Percentiles rank a stretch among this genome's conserved stretches.
phyloP scores from a whole-genome alignment of 2,113 vertebrate species.

The Callocephalon fimbriatum region DNA sequence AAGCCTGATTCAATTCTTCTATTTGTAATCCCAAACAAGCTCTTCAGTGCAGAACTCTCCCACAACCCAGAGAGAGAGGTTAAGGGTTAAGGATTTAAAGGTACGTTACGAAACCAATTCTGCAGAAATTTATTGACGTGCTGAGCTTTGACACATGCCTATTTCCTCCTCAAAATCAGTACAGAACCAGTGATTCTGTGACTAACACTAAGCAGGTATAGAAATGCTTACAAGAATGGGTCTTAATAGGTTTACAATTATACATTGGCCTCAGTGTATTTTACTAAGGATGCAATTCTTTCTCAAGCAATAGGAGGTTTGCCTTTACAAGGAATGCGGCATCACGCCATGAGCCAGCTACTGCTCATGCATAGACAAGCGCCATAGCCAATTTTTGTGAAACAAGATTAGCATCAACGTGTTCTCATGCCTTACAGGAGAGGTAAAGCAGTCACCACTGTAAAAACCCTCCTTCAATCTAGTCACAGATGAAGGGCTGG shows the following conservation, averaged over 20 bases:
- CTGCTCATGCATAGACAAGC: conserved; percentile 38
- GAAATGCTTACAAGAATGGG: not conserved
- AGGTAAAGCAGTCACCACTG: not conserved
- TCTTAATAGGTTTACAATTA: not conserved
- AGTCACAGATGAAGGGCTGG: not conserved
- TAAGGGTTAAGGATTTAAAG: not conserved
- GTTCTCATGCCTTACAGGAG: not conserved
- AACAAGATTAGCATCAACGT: conserved; percentile 11
- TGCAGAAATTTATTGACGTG: fast-evolving
- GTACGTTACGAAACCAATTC: not conserved
- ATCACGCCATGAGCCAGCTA: not conserved
- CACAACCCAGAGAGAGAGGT: not conserved
- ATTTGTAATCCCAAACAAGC: not conserved
- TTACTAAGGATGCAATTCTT: not conserved
- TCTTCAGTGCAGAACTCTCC: not conserved
- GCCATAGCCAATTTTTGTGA: not conserved
- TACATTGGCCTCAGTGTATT: not conserved
- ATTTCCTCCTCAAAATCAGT: not conserved
- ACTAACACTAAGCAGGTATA: not conserved
- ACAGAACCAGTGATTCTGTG: not conserved
- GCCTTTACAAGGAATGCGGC: not conserved
- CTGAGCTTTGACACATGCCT: not conserved
- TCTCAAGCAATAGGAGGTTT: conserved; percentile 2
- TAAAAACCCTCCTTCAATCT: not conserved
- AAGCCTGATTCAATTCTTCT: not conserved